These are phyloP conservation scores for Smittia sp. DNA, from an alignment of 2,888 invertebrate genomes.

Conservation along the genomic window DNA sequence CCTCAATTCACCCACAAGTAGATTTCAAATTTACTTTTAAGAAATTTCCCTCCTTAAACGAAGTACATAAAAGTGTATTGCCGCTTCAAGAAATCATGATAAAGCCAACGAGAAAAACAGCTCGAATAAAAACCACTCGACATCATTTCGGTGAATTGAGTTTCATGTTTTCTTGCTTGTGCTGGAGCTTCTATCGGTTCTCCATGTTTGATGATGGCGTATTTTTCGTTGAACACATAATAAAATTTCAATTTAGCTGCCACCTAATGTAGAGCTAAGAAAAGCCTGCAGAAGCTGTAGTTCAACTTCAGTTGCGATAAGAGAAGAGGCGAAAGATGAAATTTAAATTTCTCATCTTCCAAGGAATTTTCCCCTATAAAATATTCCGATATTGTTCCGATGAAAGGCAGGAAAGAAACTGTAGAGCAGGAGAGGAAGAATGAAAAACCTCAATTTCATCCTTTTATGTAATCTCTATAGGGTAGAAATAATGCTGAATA, in stretches of 20 bases:
- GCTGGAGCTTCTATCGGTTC: neutral
- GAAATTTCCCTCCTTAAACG: neutral
- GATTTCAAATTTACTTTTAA: neutral
- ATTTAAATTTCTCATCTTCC: conserved; percentile 36
- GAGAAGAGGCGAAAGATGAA: conserved; percentile 10
- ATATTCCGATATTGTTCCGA: conserved; percentile 27
- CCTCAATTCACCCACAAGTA: no score
- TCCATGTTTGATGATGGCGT: conserved; percentile 24
- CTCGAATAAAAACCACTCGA: neutral
- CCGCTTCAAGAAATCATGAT: conserved; percentile 8
- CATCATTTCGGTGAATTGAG: conserved; percentile 2
- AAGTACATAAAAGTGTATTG: conserved; percentile 6
- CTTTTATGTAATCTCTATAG: conserved; percentile 41
- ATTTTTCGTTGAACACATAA: conserved; percentile 33
- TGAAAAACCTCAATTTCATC: conserved; percentile 37
- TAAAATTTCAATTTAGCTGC: conserved; percentile 39
- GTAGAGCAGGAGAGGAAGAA: neutral
- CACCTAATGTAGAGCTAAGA: neutral
- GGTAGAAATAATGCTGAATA: conserved; percentile 13
- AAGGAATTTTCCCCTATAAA: conserved; percentile 14
- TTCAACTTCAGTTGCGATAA: conserved; percentile 14
- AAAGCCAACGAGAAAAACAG: neutral
- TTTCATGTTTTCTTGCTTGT: neutral
- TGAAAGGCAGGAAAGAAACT: conserved; percentile 14
- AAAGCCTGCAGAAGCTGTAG: neutral